Conservation (phyloP, 2,888 invertebrate species). For the Cynaeus angustus region DNA sequence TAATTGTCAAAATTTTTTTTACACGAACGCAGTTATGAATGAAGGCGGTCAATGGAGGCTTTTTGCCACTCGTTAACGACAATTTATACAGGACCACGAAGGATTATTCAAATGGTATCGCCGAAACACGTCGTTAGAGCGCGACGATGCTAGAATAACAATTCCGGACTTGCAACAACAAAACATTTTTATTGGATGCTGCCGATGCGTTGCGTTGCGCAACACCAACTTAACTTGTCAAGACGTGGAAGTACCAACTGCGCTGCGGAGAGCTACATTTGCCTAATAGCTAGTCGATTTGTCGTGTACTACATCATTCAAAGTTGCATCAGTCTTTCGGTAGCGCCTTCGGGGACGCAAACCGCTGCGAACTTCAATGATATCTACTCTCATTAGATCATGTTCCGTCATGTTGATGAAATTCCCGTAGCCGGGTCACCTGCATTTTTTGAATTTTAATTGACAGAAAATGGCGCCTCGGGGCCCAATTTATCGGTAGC, state of each 20-base stretch:
- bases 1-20: conserved; percentile 61
- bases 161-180: neutral
- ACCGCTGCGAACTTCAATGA: neutral
- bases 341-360: neutral
- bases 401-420: too few species aligned
- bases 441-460: conserved; percentile 7
- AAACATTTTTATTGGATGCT: neutral
- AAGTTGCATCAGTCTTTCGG: neutral
- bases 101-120: conserved; percentile 57
- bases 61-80: conserved; percentile 56
- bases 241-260: neutral
- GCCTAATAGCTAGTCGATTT: conserved; percentile 8
- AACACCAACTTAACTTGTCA: conserved; percentile 2
- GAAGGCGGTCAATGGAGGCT: conserved; percentile 47
- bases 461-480: neutral
- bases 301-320: neutral
- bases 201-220: conserved; percentile 5
- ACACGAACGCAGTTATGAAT: conserved; percentile 56
- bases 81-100: conserved; percentile 60
- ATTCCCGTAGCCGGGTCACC: neutral
- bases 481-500: conserved; percentile 17
- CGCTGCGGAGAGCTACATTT: neutral
- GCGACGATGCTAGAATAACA: conserved; percentile 51
- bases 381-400: neutral
- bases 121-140: conserved; percentile 61